Base-by-base conservation (phyloP, 2,113 vertebrate genomes). In the Sylvietta virens region DNA sequence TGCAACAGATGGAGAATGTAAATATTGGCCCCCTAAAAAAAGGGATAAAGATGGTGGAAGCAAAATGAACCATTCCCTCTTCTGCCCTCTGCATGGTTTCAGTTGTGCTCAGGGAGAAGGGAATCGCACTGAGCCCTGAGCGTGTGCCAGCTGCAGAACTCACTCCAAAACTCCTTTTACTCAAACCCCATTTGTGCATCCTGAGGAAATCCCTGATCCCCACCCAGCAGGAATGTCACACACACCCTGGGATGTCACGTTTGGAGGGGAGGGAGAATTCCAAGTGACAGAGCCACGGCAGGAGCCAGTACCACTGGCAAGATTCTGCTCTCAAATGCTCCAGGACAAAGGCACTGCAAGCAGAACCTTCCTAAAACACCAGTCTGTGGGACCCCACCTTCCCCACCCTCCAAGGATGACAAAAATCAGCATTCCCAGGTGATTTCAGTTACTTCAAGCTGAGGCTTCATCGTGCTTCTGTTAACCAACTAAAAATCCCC, bases 61-160 rank as follows among this genome's bases (percentile, higher is more conserved):
- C 17, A 67, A 11, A 2, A 47, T 18, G 21, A 66, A 80, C 39
- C 27, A 35, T 27, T 23, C 9, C 21, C 21, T 54, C 19, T 6
- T 35, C 45, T n/a, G 8, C 12, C 27, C 70, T 9, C 8, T 6
- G 33, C 40, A 24, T 7, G 69, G 39, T 18, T 8, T 37, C 56
- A 76, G 45, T 0, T n/a, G 44, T 40, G 71, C 67, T 35, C 40
- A 60, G 31, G 20, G 35, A 73, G 27, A 20, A 72, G 40, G 30
- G 20, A 70, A 19, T 1, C 21, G 1, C 31, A 44, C 1, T 0
- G 3, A 51, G 53, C 1, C 8, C 80, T 31, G 66, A 81, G 61
- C 0, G 0, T 10, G n/a, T 11, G 18, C 27, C 28, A 66, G 47
- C 37, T 30, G 51, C 3, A 61, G 26, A 73, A 42, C 45, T 62